Base-by-base conservation (phyloP, 2,888 invertebrate genomes). In the Bibio marci region DNA sequence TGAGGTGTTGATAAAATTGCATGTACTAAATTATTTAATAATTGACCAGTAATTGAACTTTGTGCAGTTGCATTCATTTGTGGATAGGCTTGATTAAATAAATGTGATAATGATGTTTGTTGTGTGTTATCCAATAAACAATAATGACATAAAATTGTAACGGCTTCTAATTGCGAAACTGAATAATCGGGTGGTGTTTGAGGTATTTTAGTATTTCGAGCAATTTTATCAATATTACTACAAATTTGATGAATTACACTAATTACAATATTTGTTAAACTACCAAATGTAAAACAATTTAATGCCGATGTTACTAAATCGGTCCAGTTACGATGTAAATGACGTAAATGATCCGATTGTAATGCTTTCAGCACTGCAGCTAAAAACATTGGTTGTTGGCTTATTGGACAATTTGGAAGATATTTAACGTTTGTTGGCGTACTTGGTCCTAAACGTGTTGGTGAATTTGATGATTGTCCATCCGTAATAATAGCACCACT, bases 361-460 rank as follows among this genome's bases (percentile, higher is more conserved):
- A 87, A 60, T 4, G 86, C 83, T 50, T 75, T 78, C 48, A 83
- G 64, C 37, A 86, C 71, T 22, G 83, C 80, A 15, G 80, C 73
- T 25, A 86, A 62, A 55, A 90, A 86, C 70, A 87, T 80, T 22
- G 80, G 76, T 55, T 88, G 85, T 52, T 85, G 80, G 28, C 76
- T 76, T 43, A 81, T 76, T 30, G 74, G 59, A 41, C 73, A 67
- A 30, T 76, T 73, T 15, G 72, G 68, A 36, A 72, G 56, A 50
- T 76, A 77, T 47, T 74, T 73, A 4, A 74, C 60, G 45, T 66
- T 66, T 32, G 48, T 46, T 8, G 49, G 46, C 4, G 52, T 44
- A 0, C 55, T 56, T 11, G 58, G 57, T 2, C 57, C 57, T 40
- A 53, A 56, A 43, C 51, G 58, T 5, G 57, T 59, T 1, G 54